Conservation (phyloP, 2,888 invertebrate genomes). For the Chironomus tentans region DNA sequence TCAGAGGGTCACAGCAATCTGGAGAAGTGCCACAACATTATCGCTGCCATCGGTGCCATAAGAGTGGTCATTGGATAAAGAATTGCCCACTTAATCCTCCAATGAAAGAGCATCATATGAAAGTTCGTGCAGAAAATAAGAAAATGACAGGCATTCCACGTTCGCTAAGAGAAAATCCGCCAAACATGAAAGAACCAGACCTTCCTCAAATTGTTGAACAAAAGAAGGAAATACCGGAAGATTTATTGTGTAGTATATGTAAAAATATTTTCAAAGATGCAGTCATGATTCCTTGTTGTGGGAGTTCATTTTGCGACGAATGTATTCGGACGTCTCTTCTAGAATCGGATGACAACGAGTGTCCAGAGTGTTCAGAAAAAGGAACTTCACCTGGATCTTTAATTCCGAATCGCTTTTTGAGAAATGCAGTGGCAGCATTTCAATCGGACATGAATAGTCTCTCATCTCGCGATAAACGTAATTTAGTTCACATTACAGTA, state of each 20-base stretch:
- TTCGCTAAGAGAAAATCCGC: constrained; percentile 88
- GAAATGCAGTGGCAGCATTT: constrained; percentile 82
- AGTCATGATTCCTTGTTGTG: constrained; percentile 97
- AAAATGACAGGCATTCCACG: constrained; percentile 95
- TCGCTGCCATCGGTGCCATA: constrained; percentile 88
- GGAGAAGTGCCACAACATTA: constrained; percentile 88
- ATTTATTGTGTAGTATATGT: constrained; percentile 86
- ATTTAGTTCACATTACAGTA: not conserved
- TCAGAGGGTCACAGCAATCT: constrained; percentile 77
- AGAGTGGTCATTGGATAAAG: constrained; percentile 95
- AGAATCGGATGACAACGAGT: constrained; percentile 91
- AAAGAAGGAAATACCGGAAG: constrained; percentile 75
- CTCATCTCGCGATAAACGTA: constrained; percentile 37
- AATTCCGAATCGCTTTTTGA: constrained; percentile 84
- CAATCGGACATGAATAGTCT: constrained; percentile 87
- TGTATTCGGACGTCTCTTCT: constrained; percentile 83
- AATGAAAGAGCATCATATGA: constrained; percentile 43
- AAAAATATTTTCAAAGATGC: constrained; percentile 88
- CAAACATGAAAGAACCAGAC: constrained; percentile 47
- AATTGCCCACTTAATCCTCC: constrained; percentile 64
- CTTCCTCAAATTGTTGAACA: constrained; percentile 38
- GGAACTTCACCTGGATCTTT: constrained; percentile 87
- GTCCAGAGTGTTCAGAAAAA: constrained; percentile 88
- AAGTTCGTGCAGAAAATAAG: constrained; percentile 52
- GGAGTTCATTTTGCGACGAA: constrained; percentile 96